Evolutionary conservation across 2,113 vertebrate genomes (phyloP), one percentile per base, ranked within the genome.

Genomic region (Noctilio leporinus): DNA sequence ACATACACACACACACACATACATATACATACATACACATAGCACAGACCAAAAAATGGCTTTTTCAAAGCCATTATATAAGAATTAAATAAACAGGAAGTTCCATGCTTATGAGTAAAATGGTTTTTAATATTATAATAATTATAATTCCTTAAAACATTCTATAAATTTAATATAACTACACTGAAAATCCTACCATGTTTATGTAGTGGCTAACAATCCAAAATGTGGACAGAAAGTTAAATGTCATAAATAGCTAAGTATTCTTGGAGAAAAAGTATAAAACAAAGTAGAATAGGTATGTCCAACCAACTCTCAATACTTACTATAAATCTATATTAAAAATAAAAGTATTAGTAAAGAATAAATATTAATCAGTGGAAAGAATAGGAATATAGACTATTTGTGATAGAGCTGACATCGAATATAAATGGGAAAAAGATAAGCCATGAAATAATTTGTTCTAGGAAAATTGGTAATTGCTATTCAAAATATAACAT

Each of bases 131-230:
- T 55, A 67, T 78, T 51, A 80, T 8, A 72, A 47, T 70, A n/a
- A 30, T 94, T 55, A 84, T 30, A 53, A 10, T 47, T 93, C 24
- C 67, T 55, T 30, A 87, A 96, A 91, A 93, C 86, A 90, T 57
- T 76, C 59, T 89, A 87, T 84, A 73, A 49, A 40, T 72, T 83
- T 77, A 92, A 92, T 89, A 45, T 38, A 76, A 90, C 94, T 94
- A 64, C 89, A 94, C 65, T 83, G 33, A 78, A 92, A 95, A 93
- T 95, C 47, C 33, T 64, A 90, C 26, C 38, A 77, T 92, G 8
- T 72, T 77, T 90, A 70, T 65, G 47, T 38, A 83, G 38, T 67
- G 45, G 24, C 73, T 95, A 86, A 86, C 59, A 86, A 30, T 59
- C 62, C 65, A 78, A 86, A 87, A 87, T 72, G 64, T 84, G 35